Evolutionary conservation across 1,140 invertebrate genomes (phyloP), one percentile per base, ranked within the genome.

Genomic region (Cherax quadricarinatus): DNA sequence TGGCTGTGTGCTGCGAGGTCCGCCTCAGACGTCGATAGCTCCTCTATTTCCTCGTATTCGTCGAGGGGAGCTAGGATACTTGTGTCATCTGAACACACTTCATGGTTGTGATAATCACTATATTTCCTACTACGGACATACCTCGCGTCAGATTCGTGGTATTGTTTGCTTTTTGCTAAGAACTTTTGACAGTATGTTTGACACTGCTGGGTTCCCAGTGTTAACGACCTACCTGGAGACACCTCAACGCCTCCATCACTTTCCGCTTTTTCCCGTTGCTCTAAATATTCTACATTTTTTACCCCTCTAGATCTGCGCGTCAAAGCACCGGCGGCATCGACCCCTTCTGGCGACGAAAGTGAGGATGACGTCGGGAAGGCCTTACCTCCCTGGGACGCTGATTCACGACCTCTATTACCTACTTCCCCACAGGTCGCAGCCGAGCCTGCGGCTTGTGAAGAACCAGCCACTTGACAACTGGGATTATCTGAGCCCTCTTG

Each of bases 351-450:
- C 51, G 51, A 53, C 14, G 14, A 24, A 30, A 57, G 75, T 51
- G 41, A 51, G 78, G 51, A 21, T 80, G 86, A 62, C 51, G 53
- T 48, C 51, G 73, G 24, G 57, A 30, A 75, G 60, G 49, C 48
- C 70, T 88, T 75, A 21, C 60, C 57, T n/a, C 70, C 48, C 53
- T 51, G 48, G 79, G 84, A 53, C 7, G 6, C 78, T 91, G 89
- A 91, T 91, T 91, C 89, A 86, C 78, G 66, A 86, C 84, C 84
- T 80, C 83, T 81, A 91, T 91, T 91, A 86, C 86, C 89, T 86
- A 7, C 21, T 21, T 75, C 75, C 57, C 89, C 81, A 57, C 79
- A 80, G 49, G 80, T 41, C 48, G 41, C 62, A 16, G 60, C 62
- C 48, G 48, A 51, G 18, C 12, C 79, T 18, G 30, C 7, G 87